A percentile compares a stretch with the other conserved stretches of the same genome.
phyloP scores from a whole-genome alignment of 2,888 invertebrate species.

The Melanargia galathea region DNA sequence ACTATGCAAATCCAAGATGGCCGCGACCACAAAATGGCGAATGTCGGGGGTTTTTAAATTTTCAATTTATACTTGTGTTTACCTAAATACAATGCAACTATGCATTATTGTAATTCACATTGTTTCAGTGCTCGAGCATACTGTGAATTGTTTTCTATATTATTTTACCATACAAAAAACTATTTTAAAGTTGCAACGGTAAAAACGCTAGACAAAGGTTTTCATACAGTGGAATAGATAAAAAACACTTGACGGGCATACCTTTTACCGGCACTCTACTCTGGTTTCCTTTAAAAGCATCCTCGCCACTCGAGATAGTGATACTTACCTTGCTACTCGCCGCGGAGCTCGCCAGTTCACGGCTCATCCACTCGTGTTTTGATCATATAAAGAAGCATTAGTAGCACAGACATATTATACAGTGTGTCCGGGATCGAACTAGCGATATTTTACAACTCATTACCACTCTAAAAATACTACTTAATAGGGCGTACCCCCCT shows the following conservation, averaged over 20 bases:
- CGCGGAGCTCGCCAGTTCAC: constrained; percentile 3
- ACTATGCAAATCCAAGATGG: too few relatives aligned
- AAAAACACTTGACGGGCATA: constrained; percentile 22
- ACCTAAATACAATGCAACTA: not conserved
- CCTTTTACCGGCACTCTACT: constrained; percentile 25
- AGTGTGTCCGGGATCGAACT: too few relatives aligned
- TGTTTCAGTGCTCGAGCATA: not conserved
- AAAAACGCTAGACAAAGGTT: constrained; percentile 18
- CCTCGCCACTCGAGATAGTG: constrained; percentile 19
- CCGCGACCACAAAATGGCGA: too few relatives aligned
- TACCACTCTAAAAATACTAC: too few relatives aligned
- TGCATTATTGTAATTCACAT: not conserved
- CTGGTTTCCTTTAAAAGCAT: constrained; percentile 38
- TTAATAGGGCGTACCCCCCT: too few relatives aligned
- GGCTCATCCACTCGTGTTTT: constrained; percentile 15
- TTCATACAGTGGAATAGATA: constrained; percentile 17
- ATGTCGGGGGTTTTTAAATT: too few relatives aligned
- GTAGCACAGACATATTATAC: too few relatives aligned
- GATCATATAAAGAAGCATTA: constrained; percentile 14
- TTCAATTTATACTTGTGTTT: too few relatives aligned
- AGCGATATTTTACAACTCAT: too few relatives aligned
- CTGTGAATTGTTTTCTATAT: not conserved
- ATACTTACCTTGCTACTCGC: constrained; percentile 1
- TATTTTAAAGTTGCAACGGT: not conserved
- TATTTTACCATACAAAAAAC: not conserved